Percentiles rank a stretch among this genome's conserved stretches.
phyloP scores from a whole-genome alignment of 2,888 invertebrate species.

The Ornithoptera alexandrae region DNA sequence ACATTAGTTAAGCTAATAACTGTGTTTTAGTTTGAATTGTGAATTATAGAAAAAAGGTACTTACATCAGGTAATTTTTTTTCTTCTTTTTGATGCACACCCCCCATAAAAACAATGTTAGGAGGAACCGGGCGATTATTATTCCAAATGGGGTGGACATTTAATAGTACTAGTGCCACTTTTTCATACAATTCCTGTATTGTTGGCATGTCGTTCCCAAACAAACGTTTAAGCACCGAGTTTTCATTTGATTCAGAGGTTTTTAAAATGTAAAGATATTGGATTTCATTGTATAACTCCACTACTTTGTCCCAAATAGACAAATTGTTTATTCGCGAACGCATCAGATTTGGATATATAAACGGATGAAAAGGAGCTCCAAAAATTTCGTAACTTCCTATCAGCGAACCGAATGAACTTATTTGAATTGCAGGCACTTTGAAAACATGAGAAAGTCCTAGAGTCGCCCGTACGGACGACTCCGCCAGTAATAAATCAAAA shows the following conservation, averaged over 20 bases:
- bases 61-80: conserved; percentile 55
- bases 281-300: conserved; percentile 34
- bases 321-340: conserved; percentile 36
- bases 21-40: too few species aligned
- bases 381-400: conserved; percentile 26
- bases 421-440: conserved; percentile 40
- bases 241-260: conserved; percentile 29
- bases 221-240: conserved; percentile 33
- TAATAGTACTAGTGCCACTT: conserved; percentile 54
- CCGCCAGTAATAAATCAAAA: conserved; percentile 37
- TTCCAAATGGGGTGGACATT: conserved; percentile 58
- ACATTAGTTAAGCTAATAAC: neutral
- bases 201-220: conserved; percentile 39
- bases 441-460: conserved; percentile 37
- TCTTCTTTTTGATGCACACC: conserved; percentile 52
- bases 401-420: conserved; percentile 39
- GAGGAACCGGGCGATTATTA: conserved; percentile 54
- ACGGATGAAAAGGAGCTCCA: conserved; percentile 40
- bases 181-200: conserved; percentile 37
- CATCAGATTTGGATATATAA: conserved; percentile 37
- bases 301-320: conserved; percentile 44
- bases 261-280: conserved; percentile 14
- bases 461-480: conserved; percentile 34
- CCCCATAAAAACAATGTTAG: conserved; percentile 57
- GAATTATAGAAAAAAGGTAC: neutral